Base-by-base conservation (phyloP, 53 echinoderm and acorn worm species). In the Holothuria leucospilota region DNA sequence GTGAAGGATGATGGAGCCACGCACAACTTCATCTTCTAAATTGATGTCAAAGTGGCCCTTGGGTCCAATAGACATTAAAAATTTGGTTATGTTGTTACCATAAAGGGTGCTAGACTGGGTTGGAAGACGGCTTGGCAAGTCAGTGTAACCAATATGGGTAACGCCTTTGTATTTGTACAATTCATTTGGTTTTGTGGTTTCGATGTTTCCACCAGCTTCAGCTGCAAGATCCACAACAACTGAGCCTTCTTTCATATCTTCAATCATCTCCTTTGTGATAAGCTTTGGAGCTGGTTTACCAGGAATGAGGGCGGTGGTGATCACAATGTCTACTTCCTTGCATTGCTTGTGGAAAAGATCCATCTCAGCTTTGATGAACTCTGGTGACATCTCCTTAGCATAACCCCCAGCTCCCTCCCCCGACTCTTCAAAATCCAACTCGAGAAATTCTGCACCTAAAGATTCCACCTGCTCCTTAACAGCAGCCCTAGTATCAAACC, bases 371-470 rank as follows among this genome's bases (percentile, higher is more conserved):
- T 93, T 92, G 81, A 95, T 95, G 87, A 98, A 98, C 77, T 98
- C 95, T 59, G 95, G 95, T 27, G 99, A 98, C 99, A 98, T 98
- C 83, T 98, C 99, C 69, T 98, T 98, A 30, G 99, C 99, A 79
- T 98, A 98, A 28, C 99, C 99, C 24, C 99, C 99, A 25, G 88
- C 59, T 28, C 99, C 99, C 85, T 98, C 99, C 28, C 99, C 99
- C 7, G 95, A 95, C 81, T 98, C 99, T 59, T 92, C 88, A 90
- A 84, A 91, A 4, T 94, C 91, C n/a, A 98, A 73, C 77, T 98
- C 99, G 29, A 98, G 83, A 78, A 98, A 98, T 58, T 98, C 99
- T 13, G 99, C 99, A 82, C 99, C 99, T 2, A 98, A 86, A 34
- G 99, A 98, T 87, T 98, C 93, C 51, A 98, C 90, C 84, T 98